Base-by-base conservation (phyloP, 1,140 invertebrate genomes). In the Scaptomyza hsui region DNA sequence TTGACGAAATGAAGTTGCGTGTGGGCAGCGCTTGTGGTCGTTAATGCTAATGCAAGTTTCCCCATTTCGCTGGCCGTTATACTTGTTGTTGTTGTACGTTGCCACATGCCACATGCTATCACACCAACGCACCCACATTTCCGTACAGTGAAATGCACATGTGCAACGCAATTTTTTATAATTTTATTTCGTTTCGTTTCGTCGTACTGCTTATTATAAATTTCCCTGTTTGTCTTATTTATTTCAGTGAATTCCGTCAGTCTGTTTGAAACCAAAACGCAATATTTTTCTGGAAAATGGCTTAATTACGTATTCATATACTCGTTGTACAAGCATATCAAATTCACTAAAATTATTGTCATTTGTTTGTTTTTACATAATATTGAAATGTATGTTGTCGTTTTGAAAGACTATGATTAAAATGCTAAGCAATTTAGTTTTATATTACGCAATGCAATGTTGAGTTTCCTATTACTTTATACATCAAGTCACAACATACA, bases 11-110 rank as follows among this genome's bases (percentile, higher is more conserved):
- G 26, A 29, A 47, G 29, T 44, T 39, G 51, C 15, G 29, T 55
- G 41, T 56, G 13, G 61, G 16, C 61, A 26, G 6, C 7, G 61
- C 41, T 21, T 37, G 51, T 42, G 61, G 61, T 42, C 15, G 21
- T 26, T 56, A 56, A 56, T 47, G 61, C 19, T 37, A 37, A 64
- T 64, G 51, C 51, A 64, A 52, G 15, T 32, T 47, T 44, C 41
- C 41, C 16, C 61, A 45, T 64, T 55, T 55, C 41, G 18, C 49
- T 35, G 5, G 37, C 49, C 10, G 24, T 12, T 62, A 12, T 16
- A 10, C 16, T 21, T 51, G 1, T 16, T 41, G 45, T 19, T 62
- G 41, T 19, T 37, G 42, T 35, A 21, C 26, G 35, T 39, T 57
- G 42, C 26, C 19, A 21, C 61, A 65, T 39, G 21, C 19, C 7